A percentile compares a stretch with the other conserved stretches of the same genome.
phyloP scores from a whole-genome alignment of 1,140 invertebrate species.

The Caenorhabditis tropicalis region DNA sequence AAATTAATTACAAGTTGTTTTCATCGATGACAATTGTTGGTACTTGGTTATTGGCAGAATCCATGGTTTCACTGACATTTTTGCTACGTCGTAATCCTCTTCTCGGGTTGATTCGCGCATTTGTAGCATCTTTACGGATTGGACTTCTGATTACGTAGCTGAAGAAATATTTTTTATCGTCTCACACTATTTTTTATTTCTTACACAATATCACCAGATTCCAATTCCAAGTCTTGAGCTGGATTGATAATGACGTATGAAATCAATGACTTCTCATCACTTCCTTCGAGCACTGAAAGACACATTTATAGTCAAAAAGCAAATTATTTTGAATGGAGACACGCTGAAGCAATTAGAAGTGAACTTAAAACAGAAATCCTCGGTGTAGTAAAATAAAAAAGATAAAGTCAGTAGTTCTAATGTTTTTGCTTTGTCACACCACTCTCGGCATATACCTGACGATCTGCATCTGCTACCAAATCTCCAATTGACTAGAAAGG shows the following conservation, averaged over 20 bases:
- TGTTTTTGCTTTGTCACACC: constrained; percentile 89
- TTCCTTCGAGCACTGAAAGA: constrained; percentile 83
- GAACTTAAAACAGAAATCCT: constrained; percentile 10
- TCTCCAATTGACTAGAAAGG: constrained; percentile 32
- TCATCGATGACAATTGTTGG: constrained; percentile 18
- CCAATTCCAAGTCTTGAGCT: constrained; percentile 91
- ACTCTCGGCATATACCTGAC: constrained; percentile 81
- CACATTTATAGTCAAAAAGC: background rate
- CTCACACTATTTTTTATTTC: too few relatives aligned
- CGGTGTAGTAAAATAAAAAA: background rate
- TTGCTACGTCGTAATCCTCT: constrained; percentile 47
- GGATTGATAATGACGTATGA: constrained; percentile 99
- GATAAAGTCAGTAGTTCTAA: constrained; percentile 76
- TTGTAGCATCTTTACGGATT: constrained; percentile 57
- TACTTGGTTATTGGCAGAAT: constrained; percentile 1
- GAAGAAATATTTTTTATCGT: background rate
- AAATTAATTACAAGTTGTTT: background rate
- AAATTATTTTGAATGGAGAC: constrained; percentile 3
- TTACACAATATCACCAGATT: constrained; percentile 94
- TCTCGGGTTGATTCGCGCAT: constrained; percentile 56
- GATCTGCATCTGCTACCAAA: constrained; percentile 6
- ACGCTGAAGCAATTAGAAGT: constrained; percentile 38
- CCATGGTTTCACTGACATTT: constrained; percentile 41
- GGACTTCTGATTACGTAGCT: constrained; percentile 63
- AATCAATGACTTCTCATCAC: constrained; percentile 79